phyloP scores from a whole-genome alignment of 2,113 vertebrate species.

The Rhinoptilus africanus region DNA sequence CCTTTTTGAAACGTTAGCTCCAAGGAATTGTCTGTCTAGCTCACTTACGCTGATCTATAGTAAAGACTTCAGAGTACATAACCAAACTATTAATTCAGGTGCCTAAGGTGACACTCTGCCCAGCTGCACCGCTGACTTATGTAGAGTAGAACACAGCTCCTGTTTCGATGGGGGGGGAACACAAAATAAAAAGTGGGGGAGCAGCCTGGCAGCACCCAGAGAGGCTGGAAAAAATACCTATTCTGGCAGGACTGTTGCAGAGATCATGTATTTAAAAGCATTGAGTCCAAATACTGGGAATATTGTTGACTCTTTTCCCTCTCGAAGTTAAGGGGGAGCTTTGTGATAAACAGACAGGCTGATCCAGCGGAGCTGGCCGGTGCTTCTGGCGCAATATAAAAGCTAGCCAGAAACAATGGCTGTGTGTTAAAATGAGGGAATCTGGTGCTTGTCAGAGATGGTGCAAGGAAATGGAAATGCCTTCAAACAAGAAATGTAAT shows the following conservation, averaged over 20 bases:
- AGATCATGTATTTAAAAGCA: not conserved
- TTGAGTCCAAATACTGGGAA: not conserved
- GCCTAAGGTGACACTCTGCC: conserved; percentile 69
- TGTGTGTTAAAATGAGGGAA: not conserved
- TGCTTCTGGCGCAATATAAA: not conserved
- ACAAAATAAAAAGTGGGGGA: not conserved
- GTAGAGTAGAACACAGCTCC: conserved; percentile 14
- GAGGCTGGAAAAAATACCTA: not conserved
- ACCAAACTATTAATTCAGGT: conserved; percentile 73
- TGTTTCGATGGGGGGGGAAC: not conserved
- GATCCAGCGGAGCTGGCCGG: not conserved
- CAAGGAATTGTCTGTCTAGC: conserved; percentile 69
- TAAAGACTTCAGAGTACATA: conserved; percentile 70
- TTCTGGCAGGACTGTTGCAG: not conserved
- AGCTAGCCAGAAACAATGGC: not conserved
- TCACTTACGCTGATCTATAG: conserved; percentile 69
- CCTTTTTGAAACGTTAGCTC: conserved; percentile 65
- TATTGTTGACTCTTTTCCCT: not conserved
- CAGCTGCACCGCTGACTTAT: conserved; percentile 32
- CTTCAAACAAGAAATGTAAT: not conserved
- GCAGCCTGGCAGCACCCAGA: not conserved
- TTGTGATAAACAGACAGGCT: not conserved
- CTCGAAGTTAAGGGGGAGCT: not conserved
- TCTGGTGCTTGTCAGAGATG: not conserved
- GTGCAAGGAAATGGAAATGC: not conserved